These are phyloP conservation scores for Cirrhinus mrigala DNA, from an alignment of 2,797 vertebrate genomes.

Conservation along the genomic window DNA sequence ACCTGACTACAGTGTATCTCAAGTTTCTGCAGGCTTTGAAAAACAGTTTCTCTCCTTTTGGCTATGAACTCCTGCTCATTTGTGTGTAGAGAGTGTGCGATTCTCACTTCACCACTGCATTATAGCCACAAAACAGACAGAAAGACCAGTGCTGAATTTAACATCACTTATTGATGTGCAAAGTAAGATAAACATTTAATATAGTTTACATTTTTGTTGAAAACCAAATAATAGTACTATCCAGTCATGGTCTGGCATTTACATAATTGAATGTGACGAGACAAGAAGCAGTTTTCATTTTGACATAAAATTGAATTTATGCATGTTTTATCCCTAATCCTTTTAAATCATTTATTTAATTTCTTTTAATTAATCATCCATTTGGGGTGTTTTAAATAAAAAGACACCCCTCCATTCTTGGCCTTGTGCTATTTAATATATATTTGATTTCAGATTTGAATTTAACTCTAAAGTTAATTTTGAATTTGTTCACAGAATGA, in stretches of 20 bases:
- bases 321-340: no score
- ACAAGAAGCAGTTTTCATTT: no score
- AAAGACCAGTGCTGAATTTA: not conserved
- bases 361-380: no score
- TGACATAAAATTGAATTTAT: no score
- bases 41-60: not conserved
- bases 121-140: not conserved
- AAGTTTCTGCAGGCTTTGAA: not conserved
- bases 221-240: no score
- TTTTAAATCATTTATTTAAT: no score
- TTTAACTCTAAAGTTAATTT: not conserved
- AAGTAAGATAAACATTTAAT: no score
- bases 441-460: not conserved
- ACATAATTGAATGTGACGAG: no score
- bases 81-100: not conserved
- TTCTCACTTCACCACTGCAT: slow-evolving; percentile 6
- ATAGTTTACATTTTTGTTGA: no score
- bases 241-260: no score
- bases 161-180: not conserved
- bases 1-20: not conserved
- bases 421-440: not conserved
- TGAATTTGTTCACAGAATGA: not conserved
- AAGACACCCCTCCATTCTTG: no score
- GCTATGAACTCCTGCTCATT: not conserved
- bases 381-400: no score